Evolutionary conservation across 2,888 invertebrate genomes (phyloP), one percentile per base, ranked within the genome.

Genomic region (Corythucha ciliata): DNA sequence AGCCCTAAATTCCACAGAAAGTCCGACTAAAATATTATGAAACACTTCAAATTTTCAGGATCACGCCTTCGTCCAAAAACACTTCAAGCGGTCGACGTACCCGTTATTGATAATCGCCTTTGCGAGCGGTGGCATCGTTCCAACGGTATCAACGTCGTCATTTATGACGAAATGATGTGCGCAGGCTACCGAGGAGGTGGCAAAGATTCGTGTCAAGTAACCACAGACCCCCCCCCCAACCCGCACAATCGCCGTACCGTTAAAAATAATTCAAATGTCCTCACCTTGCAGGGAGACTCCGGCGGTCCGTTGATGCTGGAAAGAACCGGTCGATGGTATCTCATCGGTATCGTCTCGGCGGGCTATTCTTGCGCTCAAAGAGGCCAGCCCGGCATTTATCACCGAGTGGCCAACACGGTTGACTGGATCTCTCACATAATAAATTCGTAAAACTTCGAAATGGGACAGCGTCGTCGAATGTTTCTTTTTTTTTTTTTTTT

Each of bases 161-260:
- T 92, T 64, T 90, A 91, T 69, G 90, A 90, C 36, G 92, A 92
- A 69, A 92, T 92, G 92, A 79, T 92, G 68, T 92, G 92, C 66
- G 91, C 92, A 0, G 92, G 92, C 2, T 90, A 92, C 68, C 78
- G 88, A 46, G 83, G 81, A 22, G 91, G 91, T 0, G 89, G 90
- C 25, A 81, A 85, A 62, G 87, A 87, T 69, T 79, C 79, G 8
- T 81, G 81, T 62, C 80, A 80, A 68, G 80, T 75, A 63, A 62
- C 61, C 55, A 16, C n/a, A 29, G 29, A n/a, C n/a, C n/a, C n/a
- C n/a, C n/a, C n/a, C n/a, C n/a, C n/a, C n/a, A n/a, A n/a, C n/a
- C n/a, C n/a, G n/a, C n/a, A n/a, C n/a, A n/a, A n/a, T n/a, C n/a
- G n/a, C n/a, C n/a, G n/a, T n/a, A n/a, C n/a, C n/a, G n/a, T n/a